Evolutionary conservation across 2,113 vertebrate species (phyloP).

Genomic region (Pachyramphus minor): DNA sequence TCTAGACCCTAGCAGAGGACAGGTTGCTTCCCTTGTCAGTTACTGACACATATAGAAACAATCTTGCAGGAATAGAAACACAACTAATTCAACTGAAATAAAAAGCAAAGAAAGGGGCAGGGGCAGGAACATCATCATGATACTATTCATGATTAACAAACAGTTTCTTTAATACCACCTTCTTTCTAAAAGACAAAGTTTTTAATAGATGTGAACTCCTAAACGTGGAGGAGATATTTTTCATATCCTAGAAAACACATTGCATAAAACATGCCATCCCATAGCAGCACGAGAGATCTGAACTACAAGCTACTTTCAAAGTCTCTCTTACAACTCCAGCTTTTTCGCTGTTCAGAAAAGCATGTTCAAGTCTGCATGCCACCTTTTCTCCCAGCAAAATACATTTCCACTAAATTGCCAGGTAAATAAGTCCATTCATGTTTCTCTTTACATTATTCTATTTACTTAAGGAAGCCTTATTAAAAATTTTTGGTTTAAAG

Average conservation of each 20-base stretch:
- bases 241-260: background rate
- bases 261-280: conserved; percentile 49
- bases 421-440: background rate
- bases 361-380: background rate
- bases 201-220: background rate
- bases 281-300: background rate
- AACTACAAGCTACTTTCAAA: conserved; percentile 8
- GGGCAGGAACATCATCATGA: background rate
- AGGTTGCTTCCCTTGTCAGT: background rate
- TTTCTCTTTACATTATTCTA: background rate
- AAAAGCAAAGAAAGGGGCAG: background rate
- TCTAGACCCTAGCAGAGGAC: background rate
- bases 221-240: background rate
- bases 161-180: background rate
- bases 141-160: background rate
- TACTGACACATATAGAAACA: background rate
- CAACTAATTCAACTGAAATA: background rate
- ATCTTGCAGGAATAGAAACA: background rate
- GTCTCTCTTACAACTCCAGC: background rate
- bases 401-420: background rate
- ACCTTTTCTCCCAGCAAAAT: background rate
- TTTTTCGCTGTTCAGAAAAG: background rate
- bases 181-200: background rate
- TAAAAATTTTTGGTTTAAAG: background rate
- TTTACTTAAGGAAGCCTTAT: background rate